Evolutionary conservation across 2,888 invertebrate genomes (phyloP).

Genomic region (Seira sanloemensis): DNA sequence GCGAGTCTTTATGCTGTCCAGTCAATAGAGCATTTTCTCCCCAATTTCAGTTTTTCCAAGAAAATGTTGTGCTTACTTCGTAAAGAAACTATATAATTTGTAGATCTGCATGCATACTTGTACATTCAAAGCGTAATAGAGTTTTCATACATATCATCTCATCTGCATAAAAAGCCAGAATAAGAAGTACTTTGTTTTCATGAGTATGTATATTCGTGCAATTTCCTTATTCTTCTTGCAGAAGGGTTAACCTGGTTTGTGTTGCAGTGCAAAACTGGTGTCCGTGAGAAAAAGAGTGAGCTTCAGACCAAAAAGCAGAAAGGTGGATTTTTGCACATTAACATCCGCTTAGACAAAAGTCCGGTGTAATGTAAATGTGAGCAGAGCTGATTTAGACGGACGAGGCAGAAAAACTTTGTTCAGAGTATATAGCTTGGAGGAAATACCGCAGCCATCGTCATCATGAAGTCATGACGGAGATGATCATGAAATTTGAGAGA

Average conservation of each 20-base stretch:
- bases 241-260: slow-evolving; percentile 53
- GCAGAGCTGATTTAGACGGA: not conserved
- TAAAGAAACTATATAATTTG: not conserved
- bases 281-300: slow-evolving; percentile 49
- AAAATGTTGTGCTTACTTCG: no score
- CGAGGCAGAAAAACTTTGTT: not conserved
- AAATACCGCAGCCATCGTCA: not conserved
- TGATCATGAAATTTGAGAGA: not conserved
- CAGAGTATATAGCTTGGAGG: not conserved
- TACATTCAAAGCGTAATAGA: not conserved
- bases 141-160: not conserved
- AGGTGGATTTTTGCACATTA: not conserved
- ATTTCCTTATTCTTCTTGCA: slow-evolving; percentile 46
- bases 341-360: not conserved
- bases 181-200: not conserved
- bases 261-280: slow-evolving; percentile 55
- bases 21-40: no score
- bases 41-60: no score
- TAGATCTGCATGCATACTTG: not conserved
- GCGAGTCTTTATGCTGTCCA: no score
- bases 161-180: not conserved
- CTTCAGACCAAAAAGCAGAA: not conserved
- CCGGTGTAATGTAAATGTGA: not conserved
- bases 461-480: not conserved
- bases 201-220: slow-evolving; percentile 38